phyloP scores from a whole-genome alignment of 2,888 invertebrate genomes.

The Glaucopsyche alexis region DNA sequence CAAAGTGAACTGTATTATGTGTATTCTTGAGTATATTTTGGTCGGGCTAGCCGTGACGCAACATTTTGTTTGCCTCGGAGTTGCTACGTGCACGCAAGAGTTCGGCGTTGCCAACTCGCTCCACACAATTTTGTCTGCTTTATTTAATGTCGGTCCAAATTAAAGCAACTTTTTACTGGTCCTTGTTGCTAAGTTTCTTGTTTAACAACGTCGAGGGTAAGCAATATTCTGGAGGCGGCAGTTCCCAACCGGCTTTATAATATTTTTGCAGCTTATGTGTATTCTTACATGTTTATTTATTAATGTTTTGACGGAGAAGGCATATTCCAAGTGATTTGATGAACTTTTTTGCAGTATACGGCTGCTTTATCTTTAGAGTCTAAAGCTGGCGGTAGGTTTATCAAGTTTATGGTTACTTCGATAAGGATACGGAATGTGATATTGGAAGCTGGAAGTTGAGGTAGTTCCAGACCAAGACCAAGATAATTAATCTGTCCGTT shows the following conservation, averaged over 20 bases:
- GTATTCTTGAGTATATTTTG: constrained; percentile 50
- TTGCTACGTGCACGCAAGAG: constrained; percentile 47
- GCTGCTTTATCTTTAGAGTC: not conserved
- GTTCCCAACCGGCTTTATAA: not conserved
- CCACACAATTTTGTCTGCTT: constrained; percentile 33
- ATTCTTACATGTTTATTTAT: not conserved
- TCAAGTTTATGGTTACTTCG: not conserved
- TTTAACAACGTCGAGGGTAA: constrained; percentile 26
- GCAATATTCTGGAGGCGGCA: not conserved
- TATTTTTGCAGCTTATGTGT: not conserved
- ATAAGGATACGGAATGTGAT: not conserved
- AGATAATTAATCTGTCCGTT: no score
- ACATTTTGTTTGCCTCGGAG: constrained; percentile 68
- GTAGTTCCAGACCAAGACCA: not conserved
- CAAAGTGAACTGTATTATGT: constrained; percentile 45
- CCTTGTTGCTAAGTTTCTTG: constrained; percentile 32
- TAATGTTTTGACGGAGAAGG: not conserved
- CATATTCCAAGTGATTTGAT: not conserved
- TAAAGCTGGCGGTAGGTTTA: not conserved
- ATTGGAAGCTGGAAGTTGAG: not conserved
- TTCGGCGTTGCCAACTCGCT: constrained; percentile 68
- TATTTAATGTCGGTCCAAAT: constrained; percentile 24
- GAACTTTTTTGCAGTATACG: not conserved
- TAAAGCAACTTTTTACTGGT: constrained; percentile 47
- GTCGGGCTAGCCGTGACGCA: constrained; percentile 58